Evolutionary conservation across 2,888 invertebrate genomes (phyloP).

Genomic region (Agonum fuliginosum): DNA sequence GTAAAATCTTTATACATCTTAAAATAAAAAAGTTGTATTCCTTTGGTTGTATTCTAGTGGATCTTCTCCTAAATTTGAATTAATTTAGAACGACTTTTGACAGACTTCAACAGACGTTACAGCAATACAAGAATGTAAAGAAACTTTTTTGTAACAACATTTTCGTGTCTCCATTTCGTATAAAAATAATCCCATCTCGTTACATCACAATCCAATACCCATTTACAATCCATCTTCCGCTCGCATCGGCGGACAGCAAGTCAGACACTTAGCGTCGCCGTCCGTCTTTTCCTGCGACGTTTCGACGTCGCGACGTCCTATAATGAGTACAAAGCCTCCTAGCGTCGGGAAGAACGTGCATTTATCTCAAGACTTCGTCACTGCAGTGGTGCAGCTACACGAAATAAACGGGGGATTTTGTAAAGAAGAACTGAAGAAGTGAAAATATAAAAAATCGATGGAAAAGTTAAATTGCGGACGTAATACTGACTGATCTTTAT

Average conservation of each 20-base stretch:
- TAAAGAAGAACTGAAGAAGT: no score
- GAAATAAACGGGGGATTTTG: no score
- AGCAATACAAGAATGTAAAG: no score
- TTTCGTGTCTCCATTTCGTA: not conserved
- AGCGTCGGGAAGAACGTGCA: not conserved
- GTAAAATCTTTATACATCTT: no score
- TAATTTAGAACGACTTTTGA: no score
- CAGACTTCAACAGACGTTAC: no score
- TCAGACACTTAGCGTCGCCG: conserved; percentile 18
- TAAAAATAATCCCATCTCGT: not conserved
- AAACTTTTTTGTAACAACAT: not conserved
- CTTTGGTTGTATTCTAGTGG: no score
- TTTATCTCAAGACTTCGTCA: conserved; percentile 3
- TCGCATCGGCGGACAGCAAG: not conserved
- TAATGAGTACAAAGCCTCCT: conserved; percentile 21
- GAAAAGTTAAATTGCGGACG: not conserved
- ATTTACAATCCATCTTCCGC: conserved; percentile 3
- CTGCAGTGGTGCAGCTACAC: no score
- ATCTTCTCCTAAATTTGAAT: no score
- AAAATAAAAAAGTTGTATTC: no score
- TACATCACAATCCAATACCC: not conserved
- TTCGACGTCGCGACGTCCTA: not conserved
- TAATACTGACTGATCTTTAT: no score
- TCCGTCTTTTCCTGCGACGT: not conserved
- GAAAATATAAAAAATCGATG: not conserved